phyloP scores from a whole-genome alignment of 2,888 invertebrate genomes.

The Clivina fossor region DNA sequence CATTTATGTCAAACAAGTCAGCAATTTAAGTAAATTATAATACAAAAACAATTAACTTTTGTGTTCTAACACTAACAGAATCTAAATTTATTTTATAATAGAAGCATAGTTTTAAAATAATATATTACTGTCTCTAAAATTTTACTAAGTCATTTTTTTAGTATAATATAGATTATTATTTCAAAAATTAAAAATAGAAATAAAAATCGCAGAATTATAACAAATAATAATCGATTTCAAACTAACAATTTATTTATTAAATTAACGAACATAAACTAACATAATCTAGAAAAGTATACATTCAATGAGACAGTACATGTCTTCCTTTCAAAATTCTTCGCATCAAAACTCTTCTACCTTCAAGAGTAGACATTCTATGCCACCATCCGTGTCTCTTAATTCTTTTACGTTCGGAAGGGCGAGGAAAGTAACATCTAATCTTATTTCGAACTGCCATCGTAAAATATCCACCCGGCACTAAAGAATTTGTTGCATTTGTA shows the following conservation, averaged over 20 bases:
- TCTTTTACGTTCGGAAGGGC: constrained; percentile 71
- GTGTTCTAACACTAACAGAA: no score
- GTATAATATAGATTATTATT: no score
- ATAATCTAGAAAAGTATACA: no score
- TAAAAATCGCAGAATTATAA: no score
- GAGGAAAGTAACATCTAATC: constrained; percentile 71
- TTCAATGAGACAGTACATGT: constrained; percentile 68
- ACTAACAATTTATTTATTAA: constrained; percentile 16
- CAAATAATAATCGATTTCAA: background rate
- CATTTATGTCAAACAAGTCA: no score
- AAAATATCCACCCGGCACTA: constrained; percentile 46
- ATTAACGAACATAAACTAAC: background rate
- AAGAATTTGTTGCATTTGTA: background rate
- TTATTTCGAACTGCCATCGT: constrained; percentile 51
- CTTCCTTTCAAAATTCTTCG: constrained; percentile 74
- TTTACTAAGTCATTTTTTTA: no score
- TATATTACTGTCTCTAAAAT: no score
- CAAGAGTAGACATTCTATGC: constrained; percentile 66
- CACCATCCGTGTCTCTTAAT: constrained; percentile 72
- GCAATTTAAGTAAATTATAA: no score
- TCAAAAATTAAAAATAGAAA: no score
- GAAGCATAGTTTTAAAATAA: no score
- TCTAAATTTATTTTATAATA: no score
- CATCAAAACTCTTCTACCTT: constrained; percentile 73
- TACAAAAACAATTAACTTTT: no score